A percentile compares a stretch with the other conserved stretches of the same genome.
Evolutionary conservation across 2,113 vertebrate genomes (phyloP).

Genomic region (Phocoena phocoena): DNA sequence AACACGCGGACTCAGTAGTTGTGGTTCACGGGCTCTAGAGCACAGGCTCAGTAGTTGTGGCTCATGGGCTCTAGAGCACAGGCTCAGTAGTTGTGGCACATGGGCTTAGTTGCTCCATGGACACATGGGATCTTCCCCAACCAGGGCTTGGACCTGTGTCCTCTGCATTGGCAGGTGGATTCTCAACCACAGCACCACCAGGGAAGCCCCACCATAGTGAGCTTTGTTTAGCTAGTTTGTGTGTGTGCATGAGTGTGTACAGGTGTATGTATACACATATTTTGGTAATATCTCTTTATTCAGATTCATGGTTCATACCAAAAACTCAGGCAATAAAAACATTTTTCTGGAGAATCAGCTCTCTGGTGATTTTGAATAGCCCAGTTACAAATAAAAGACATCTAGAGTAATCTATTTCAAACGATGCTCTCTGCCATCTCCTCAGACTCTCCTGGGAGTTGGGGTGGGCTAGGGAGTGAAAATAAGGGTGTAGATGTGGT

Average conservation of each 20-base stretch:
- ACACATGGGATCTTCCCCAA: too few species aligned
- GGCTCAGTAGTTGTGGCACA: too few species aligned
- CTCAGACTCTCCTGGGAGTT: background rate
- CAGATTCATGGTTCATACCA: background rate
- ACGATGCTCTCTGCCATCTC: background rate
- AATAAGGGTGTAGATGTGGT: background rate
- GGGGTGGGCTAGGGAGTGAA: background rate
- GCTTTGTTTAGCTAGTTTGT: background rate
- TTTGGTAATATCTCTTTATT: background rate
- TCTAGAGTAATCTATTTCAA: background rate
- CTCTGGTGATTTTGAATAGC: slow-evolving; percentile 15
- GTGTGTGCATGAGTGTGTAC: background rate
- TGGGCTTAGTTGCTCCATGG: rapidly evolving
- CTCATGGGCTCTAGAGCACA: too few species aligned
- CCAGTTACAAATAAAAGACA: background rate
- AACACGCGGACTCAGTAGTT: too few species aligned
- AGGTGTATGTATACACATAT: background rate
- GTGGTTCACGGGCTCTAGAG: too few species aligned
- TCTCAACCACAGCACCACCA: too few species aligned
- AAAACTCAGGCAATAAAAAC: background rate
- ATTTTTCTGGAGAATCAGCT: background rate
- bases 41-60: too few species aligned
- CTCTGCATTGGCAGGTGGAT: too few species aligned
- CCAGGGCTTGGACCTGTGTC: too few species aligned
- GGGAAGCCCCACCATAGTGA: background rate